Conservation (phyloP, 2,888 invertebrate genomes). For the Heliconius erato region DNA sequence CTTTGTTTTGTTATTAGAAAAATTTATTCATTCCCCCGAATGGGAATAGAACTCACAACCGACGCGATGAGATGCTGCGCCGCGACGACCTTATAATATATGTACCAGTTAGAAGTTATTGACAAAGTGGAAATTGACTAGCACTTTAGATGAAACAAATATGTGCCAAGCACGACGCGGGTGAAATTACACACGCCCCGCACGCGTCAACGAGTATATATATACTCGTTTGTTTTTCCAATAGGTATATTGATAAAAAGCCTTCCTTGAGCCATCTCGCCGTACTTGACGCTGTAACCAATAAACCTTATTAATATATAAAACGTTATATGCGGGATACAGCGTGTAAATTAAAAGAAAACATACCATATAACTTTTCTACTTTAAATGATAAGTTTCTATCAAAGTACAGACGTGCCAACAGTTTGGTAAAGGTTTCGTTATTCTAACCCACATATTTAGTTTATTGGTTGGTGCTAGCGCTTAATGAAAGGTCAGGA, state of each 20-base stretch:
- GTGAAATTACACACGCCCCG: not conserved
- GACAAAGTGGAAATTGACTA: not conserved
- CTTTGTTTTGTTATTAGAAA: too few relatives aligned
- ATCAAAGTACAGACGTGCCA: not conserved
- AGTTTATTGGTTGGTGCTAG: not conserved
- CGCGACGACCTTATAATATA: too few relatives aligned
- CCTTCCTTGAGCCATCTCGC: not conserved
- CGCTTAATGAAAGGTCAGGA: conserved; percentile 18
- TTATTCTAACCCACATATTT: conserved; percentile 2
- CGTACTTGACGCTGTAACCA: not conserved
- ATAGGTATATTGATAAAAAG: not conserved
- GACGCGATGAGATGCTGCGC: too few relatives aligned
- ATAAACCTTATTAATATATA: too few relatives aligned
- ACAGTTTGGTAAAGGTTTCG: not conserved
- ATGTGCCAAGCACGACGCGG: not conserved
- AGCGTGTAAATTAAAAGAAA: too few relatives aligned
- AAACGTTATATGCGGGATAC: too few relatives aligned
- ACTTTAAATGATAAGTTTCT: too few relatives aligned
- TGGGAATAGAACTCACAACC: too few relatives aligned
- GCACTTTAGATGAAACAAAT: conserved; percentile 4
- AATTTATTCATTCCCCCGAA: too few relatives aligned
- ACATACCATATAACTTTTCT: too few relatives aligned
- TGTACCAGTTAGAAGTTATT: too few relatives aligned
- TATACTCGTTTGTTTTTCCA: not conserved
- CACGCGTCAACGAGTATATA: not conserved